Evolutionary conservation across 2,888 invertebrate species (phyloP), one percentile per base, ranked within the genome.

Genomic region (Heliconius erato): DNA sequence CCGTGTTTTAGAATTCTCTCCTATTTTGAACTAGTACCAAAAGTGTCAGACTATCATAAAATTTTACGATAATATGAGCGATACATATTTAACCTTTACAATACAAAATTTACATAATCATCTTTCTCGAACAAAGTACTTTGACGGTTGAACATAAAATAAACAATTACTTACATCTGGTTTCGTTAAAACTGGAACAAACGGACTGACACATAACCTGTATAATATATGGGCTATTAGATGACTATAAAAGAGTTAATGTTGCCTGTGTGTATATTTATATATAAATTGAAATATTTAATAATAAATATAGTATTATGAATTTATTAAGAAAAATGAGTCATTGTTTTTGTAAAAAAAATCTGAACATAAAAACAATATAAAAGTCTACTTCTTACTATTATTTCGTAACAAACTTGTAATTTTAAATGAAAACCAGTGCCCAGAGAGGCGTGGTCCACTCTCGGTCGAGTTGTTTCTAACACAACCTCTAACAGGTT

Each of bases 401-500:
- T 5, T 69, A 26, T 40, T 71, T 23, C 23, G 69, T 69, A 54
- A 74, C 11, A 23, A 6, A 59, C 14, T 74, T 54, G 19, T 77
- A 67, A 44, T 78, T 67, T 44, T 78, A 28, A 40, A 78, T 44
- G 19, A 78, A 67, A 16, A 12, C 12, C 26, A 65, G 40, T 67
- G 44, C 12, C 28, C 26, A 12, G 19, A 78, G 49, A 65, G 67
- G 28, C 74, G 67, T 40, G 65, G 76, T 49, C n/a, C 28, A 19
- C 67, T 65, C 65, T 19, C 78, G 40, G 78, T 49, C 44, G n/a
- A 74, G 32, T 14, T 16, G 40, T 72, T 84, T 84, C 84, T 84
- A 84, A 79, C 80, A 40, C 65, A 54, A 77, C 72, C 80, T 28
- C 83, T 63, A 83, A 77, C 81, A 79, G 83, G 81, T 83, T 83